Evolutionary conservation across 2,888 invertebrate genomes (phyloP).

Genomic region (Phlogophora meticulosa): DNA sequence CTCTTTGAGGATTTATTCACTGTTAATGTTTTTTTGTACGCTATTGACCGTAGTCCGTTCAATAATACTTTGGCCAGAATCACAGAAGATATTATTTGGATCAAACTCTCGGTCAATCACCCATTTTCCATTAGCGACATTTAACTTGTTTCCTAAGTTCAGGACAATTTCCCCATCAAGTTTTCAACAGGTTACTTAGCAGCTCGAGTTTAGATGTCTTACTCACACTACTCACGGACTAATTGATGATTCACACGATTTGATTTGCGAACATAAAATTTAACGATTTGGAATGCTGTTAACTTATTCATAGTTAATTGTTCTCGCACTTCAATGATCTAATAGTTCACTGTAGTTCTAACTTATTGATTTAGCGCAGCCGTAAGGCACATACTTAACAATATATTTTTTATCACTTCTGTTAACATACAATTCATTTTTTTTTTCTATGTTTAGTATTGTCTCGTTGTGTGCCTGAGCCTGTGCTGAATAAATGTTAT

Average conservation of each 20-base stretch:
- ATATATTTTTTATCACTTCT: no score
- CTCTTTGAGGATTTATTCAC: neutral
- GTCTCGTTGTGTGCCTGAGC: no score
- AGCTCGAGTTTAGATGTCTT: neutral
- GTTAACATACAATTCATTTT: no score
- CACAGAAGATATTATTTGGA: no score
- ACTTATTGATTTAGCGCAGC: slow-evolving; percentile 5
- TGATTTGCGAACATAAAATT: slow-evolving; percentile 13
- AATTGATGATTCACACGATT: slow-evolving; percentile 10
- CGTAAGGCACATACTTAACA: no score
- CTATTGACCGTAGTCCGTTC: no score
- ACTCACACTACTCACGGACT: neutral
- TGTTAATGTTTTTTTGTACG: neutral
- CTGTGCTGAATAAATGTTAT: no score
- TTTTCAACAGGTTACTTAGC: neutral
- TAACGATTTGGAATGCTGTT: slow-evolving; percentile 26
- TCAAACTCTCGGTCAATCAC: no score
- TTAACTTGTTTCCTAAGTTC: neutral
- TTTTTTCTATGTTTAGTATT: no score
- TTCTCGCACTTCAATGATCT: slow-evolving; percentile 12
- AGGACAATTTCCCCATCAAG: neutral
- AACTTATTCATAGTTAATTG: slow-evolving; percentile 37
- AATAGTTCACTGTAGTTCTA: neutral
- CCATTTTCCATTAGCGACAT: neutral
- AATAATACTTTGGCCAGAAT: no score